phyloP scores from a whole-genome alignment of 2,113 vertebrate species.

The Procavia capensis region DNA sequence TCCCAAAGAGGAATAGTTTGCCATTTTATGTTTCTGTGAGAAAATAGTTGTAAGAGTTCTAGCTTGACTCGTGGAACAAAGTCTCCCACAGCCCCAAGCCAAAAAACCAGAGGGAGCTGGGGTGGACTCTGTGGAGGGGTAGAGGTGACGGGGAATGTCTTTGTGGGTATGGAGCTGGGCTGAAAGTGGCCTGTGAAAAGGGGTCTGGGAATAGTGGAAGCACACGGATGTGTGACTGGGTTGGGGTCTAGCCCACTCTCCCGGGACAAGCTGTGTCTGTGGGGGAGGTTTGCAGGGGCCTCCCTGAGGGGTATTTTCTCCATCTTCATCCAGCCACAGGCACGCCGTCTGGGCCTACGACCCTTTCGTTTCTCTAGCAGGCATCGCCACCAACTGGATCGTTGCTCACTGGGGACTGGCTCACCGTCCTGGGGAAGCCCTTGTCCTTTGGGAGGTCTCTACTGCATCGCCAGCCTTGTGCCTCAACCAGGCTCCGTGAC shows the following conservation, averaged over 20 bases:
- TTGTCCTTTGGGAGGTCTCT: neutral
- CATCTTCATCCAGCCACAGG: neutral
- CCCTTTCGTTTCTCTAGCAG: neutral
- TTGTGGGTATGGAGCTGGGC: neutral
- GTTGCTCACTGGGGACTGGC: neutral
- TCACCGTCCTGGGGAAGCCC: neutral
- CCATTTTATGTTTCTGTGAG: neutral
- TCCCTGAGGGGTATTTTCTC: neutral
- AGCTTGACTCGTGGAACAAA: neutral
- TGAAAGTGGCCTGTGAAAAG: neutral
- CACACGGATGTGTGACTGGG: accelerated
- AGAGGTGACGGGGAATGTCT: neutral
- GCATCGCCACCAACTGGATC: accelerated
- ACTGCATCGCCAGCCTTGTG: neutral
- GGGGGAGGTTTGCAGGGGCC: neutral
- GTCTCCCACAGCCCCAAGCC: neutral
- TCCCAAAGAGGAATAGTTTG: neutral
- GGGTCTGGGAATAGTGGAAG: neutral
- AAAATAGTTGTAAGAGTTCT: neutral
- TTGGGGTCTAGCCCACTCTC: neutral
- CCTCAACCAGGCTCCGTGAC: neutral
- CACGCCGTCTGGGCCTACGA: accelerated
- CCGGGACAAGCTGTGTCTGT: neutral
- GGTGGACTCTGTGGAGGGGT: no score
- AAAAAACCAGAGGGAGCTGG: neutral